Evolutionary conservation across 30 jellyfish, hydroid and myxozoan genomes (phyloP), one percentile per base, ranked within the genome.

Genomic region (Euphysa ruthae): DNA sequence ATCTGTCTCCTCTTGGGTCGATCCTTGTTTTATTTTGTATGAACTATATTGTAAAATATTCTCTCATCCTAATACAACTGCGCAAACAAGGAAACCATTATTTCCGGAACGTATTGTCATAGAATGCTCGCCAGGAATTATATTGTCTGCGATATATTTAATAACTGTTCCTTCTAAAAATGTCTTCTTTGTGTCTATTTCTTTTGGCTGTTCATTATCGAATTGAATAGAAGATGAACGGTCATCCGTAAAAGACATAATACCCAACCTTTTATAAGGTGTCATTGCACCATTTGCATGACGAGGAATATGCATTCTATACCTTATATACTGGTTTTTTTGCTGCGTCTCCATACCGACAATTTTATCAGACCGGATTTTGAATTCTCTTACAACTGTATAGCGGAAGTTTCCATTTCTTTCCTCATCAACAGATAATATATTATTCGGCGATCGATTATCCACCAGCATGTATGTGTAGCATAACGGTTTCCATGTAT

Each of bases 231-330:
- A 86, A 1, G 98, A 95, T 26, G 77, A 79, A 14, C 98, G 91
- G 25, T 90, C 91, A 57, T 90, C 98, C 5, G 95, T 90, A 81
- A 90, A 90, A 2, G 98, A 77, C 98, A 90, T 90, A 34, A 90
- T 77, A 12, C 94, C 98, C 4, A 90, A 73, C 24, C 88, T 66
- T 71, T 73, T 75, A 75, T 78, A 90, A 10, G 95, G 93, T 49
- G 77, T 38, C 50, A 43, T 70, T 18, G 75, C 93, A 0, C 95
- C 95, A 24, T 63, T 55, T 14, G 84, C 82, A 56, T 90, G 98
- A 25, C 68, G 34, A 14, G 98, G 98, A 10, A 90, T 77, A n/a
- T 55, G 74, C 14, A 79, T 62, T 1, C 64, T 58, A 75, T 68
- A 90, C 19, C 93, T 81, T 22, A 90, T 63, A 56, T 43, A 82